Percentiles rank a stretch among this genome's conserved stretches.
Evolutionary conservation across 2,113 vertebrate species (phyloP).

Genomic region (Eudorcas thomsonii): DNA sequence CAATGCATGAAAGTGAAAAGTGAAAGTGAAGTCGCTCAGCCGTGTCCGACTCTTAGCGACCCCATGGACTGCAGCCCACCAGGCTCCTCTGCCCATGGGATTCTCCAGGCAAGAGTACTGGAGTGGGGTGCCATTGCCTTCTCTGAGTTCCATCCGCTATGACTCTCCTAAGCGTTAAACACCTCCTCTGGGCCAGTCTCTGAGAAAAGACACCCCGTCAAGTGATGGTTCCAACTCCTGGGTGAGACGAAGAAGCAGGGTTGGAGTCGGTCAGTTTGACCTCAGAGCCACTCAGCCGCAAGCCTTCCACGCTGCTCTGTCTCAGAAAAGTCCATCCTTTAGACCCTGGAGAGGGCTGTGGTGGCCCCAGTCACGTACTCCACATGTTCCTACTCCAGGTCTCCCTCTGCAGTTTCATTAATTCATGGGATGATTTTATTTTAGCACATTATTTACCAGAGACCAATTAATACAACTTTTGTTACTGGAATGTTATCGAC

Average conservation of each 20-base stretch:
- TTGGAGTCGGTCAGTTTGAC: neutral
- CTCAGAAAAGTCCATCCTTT: neutral
- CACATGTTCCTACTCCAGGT: neutral
- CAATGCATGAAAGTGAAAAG: too few relatives aligned
- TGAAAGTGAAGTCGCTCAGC: too few relatives aligned
- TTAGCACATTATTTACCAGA: neutral
- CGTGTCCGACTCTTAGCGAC: too few relatives aligned
- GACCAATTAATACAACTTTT: neutral
- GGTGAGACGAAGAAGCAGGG: neutral
- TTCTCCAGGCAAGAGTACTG: too few relatives aligned
- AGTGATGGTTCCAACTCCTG: neutral
- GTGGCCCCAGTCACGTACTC: too few relatives aligned
- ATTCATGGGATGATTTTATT: neutral
- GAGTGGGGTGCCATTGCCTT: too few relatives aligned
- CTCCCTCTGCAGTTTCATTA: neutral
- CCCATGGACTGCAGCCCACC: too few relatives aligned
- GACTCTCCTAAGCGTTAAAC: fast-evolving
- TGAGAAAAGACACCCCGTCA: neutral
- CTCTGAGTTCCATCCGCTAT: neutral
- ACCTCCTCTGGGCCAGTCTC: neutral
- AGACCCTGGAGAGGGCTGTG: neutral
- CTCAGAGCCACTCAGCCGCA: neutral
- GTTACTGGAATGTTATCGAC: fast-evolving
- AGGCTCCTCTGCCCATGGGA: too few relatives aligned
- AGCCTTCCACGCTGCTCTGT: neutral